phyloP scores from a whole-genome alignment of 2,888 invertebrate species.

The Mongoloraphidia duomilia region DNA sequence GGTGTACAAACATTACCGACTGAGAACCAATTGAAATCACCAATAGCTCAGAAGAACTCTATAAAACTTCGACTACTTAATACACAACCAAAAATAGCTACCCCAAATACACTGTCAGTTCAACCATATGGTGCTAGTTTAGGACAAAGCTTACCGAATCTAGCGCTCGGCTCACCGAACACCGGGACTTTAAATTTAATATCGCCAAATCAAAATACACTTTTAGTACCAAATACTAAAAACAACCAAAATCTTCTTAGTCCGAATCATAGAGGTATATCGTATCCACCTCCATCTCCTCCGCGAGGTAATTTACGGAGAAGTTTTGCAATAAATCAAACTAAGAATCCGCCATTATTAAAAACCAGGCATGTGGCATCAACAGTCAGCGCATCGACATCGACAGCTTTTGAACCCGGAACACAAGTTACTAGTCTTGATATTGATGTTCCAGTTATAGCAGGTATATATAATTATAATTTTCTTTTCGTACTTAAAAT shows the following conservation, averaged over 20 bases:
- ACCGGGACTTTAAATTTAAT: constrained; percentile 25
- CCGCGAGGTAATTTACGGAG: constrained; percentile 48
- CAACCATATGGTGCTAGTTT: constrained; percentile 47
- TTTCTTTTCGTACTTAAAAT: too few relatives aligned
- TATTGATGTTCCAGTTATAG: constrained; percentile 34
- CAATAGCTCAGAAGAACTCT: constrained; percentile 26
- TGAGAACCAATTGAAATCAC: constrained; percentile 32
- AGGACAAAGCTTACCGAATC: constrained; percentile 70
- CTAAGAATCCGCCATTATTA: constrained; percentile 64
- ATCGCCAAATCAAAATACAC: constrained; percentile 33
- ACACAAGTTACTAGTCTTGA: constrained; percentile 28
- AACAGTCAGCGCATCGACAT: constrained; percentile 22
- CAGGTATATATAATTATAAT: constrained; percentile 22
- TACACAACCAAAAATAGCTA: constrained; percentile 30
- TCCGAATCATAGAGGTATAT: constrained; percentile 55
- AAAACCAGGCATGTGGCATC: constrained; percentile 65
- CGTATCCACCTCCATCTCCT: constrained; percentile 72
- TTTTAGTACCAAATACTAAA: constrained; percentile 37
- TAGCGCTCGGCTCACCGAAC: constrained; percentile 35
- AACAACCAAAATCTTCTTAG: constrained; percentile 32
- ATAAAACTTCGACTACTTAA: constrained; percentile 27
- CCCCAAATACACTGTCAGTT: constrained; percentile 61
- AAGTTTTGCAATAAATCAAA: constrained; percentile 54
- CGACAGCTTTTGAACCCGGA: constrained; percentile 15
- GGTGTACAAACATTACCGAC: constrained; percentile 32